Evolutionary conservation across 1,140 invertebrate genomes (phyloP), one percentile per base, ranked within the genome.

Genomic region (Conus betulinus): DNA sequence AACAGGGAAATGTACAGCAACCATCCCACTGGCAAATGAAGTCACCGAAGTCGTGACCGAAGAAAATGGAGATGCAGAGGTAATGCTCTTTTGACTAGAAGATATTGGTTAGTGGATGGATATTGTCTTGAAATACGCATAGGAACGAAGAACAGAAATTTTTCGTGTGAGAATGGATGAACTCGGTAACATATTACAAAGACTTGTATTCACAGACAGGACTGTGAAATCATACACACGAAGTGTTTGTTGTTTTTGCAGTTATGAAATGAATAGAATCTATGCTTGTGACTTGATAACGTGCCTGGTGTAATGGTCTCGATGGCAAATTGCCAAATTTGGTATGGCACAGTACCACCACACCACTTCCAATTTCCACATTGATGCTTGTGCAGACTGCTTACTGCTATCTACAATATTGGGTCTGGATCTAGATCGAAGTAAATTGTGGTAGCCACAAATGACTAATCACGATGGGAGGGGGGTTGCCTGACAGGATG

Each of bases 1-100:
- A 25, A 85, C 88, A 90, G 89, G 89, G 87, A 91, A 89, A 87
- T 84, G 84, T 84, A 83, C 53, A 85, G 88, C 88, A 25, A 89
- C 89, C 79, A 88, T 86, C 87, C 85, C 91, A 84, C 84, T 67
- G 79, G 85, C 79, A 74, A 87, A 63, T 78, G 39, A 88, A 87
- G 85, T 82, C 76, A 67, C 85, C 39, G 86, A 90, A 85, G 55
- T 88, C 87, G 87, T 78, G 39, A n/a, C 57, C 15, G 88, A 88
- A 78, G 85, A 84, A 87, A 87, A 82, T 76, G 81, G 67, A 55
- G 85, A 87, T 82, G 88, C 86, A 3, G 84, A 88, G 85, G 83
- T 86, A 86, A 87, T 52, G 11, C 55, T 23, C 25, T 15, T 53
- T 87, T 78, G 10, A 17, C 52, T 67, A 63, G 60, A 13, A 63